phyloP scores from a whole-genome alignment of 2,113 vertebrate species.

The Todiramphus chloris region DNA sequence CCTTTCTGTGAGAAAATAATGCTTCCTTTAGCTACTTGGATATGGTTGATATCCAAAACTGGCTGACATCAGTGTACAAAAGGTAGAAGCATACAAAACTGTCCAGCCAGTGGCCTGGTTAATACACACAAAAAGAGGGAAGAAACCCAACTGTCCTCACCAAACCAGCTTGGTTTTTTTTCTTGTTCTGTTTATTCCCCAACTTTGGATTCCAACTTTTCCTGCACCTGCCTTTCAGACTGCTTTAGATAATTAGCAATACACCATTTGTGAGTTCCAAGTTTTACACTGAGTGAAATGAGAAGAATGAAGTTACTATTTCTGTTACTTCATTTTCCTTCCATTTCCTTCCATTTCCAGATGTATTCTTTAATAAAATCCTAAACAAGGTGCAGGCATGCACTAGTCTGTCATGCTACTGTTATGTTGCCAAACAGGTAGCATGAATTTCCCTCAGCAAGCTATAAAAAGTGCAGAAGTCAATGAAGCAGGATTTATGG shows the following conservation, averaged over 20 bases:
- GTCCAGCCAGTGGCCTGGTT: background rate
- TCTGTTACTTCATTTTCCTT: background rate
- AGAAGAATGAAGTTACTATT: background rate
- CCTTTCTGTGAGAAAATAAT: background rate
- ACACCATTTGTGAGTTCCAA: background rate
- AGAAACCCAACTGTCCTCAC: background rate
- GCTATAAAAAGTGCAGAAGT: constrained; percentile 67
- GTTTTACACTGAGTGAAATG: background rate
- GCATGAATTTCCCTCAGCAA: constrained; percentile 55
- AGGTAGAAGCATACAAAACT: background rate
- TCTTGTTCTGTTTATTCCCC: background rate
- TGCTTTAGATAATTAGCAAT: background rate
- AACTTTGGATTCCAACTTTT: background rate
- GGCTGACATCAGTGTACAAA: background rate
- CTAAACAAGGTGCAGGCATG: background rate
- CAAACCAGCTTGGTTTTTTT: background rate
- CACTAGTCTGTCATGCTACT: constrained; percentile 13
- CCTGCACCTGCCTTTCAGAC: background rate
- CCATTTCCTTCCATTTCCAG: background rate
- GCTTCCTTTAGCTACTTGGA: background rate
- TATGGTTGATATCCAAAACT: background rate
- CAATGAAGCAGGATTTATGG: constrained; percentile 54
- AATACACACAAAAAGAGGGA: background rate
- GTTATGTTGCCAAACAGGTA: constrained; percentile 60
- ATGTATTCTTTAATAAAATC: background rate